phyloP scores from a whole-genome alignment of 2,888 invertebrate genomes.

The Caenorhabditis angaria region DNA sequence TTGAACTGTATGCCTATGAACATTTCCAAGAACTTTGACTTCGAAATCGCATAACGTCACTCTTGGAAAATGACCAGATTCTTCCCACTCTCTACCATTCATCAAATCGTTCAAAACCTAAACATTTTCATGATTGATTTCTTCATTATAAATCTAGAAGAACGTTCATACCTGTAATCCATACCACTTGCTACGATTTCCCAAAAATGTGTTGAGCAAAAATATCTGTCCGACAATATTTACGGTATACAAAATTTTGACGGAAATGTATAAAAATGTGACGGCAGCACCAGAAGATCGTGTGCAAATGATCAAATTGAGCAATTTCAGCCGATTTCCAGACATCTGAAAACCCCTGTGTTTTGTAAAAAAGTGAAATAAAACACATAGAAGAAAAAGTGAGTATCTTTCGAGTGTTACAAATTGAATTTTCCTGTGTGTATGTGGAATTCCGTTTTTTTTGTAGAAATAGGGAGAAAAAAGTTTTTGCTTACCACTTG shows the following conservation, averaged over 20 bases:
- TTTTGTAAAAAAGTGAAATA: background rate
- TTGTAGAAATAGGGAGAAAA: background rate
- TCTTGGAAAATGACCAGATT: slow-evolving; percentile 69
- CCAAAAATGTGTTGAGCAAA: slow-evolving; percentile 71
- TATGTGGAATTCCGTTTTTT: background rate
- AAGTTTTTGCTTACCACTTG: slow-evolving; percentile 61
- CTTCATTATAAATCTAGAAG: background rate
- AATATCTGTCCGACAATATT: slow-evolving; percentile 72
- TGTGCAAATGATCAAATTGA: slow-evolving; percentile 72
- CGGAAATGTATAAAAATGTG: slow-evolving; percentile 67
- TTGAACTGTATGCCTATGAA: slow-evolving; percentile 71
- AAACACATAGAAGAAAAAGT: background rate
- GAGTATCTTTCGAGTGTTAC: slow-evolving; percentile 5
- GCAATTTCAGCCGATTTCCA: slow-evolving; percentile 66
- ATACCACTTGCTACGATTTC: slow-evolving; percentile 70
- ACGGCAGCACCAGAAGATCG: slow-evolving; percentile 72
- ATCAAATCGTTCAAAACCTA: slow-evolving; percentile 71
- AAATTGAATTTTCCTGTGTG: slow-evolving; percentile 7
- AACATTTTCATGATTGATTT: background rate
- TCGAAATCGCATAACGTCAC: slow-evolving; percentile 73
- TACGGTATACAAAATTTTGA: slow-evolving; percentile 71
- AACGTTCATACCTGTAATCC: slow-evolving; percentile 64
- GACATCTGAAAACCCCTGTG: slow-evolving; percentile 63
- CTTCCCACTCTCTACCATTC: slow-evolving; percentile 72
- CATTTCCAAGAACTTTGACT: slow-evolving; percentile 72